These are phyloP conservation scores for Campoplex capitator DNA, from an alignment of 2,888 invertebrate species.

Conservation along the genomic window DNA sequence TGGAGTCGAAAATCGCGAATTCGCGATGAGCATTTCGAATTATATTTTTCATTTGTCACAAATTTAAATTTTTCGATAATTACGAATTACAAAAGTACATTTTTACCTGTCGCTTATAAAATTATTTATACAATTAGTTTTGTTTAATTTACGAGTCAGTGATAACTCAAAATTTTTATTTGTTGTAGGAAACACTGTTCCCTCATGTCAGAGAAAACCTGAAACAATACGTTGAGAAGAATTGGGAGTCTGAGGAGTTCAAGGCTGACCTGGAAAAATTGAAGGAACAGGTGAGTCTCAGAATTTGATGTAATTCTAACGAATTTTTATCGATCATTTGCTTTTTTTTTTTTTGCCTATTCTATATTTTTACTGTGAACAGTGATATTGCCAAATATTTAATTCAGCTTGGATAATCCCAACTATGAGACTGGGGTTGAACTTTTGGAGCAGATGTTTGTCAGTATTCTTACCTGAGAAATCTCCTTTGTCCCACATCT, in stretches of 20 bases:
- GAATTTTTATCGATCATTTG: neutral
- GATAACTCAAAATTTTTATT: conserved; percentile 13
- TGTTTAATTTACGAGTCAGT: neutral
- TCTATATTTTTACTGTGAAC: conserved; percentile 2
- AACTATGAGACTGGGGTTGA: conserved; percentile 50
- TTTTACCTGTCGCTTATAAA: neutral
- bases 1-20: conserved; percentile 1
- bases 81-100: too few relatives aligned
- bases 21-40: neutral
- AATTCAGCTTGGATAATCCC: conserved; percentile 24
- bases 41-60: neutral
- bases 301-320: neutral
- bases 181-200: conserved; percentile 90
- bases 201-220: conserved; percentile 91
- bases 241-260: conserved; percentile 90
- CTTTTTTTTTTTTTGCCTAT: neutral
- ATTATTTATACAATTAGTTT: neutral
- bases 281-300: conserved; percentile 86
- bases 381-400: conserved; percentile 23
- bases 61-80: neutral
- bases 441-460: conserved; percentile 74
- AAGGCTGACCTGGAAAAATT: conserved; percentile 89
- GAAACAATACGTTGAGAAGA: conserved; percentile 88
- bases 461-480: conserved; percentile 77
- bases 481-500: conserved; percentile 77